Evolutionary conservation across 2,888 invertebrate species (phyloP).

Genomic region (Gymnoscelis rufifasciata): DNA sequence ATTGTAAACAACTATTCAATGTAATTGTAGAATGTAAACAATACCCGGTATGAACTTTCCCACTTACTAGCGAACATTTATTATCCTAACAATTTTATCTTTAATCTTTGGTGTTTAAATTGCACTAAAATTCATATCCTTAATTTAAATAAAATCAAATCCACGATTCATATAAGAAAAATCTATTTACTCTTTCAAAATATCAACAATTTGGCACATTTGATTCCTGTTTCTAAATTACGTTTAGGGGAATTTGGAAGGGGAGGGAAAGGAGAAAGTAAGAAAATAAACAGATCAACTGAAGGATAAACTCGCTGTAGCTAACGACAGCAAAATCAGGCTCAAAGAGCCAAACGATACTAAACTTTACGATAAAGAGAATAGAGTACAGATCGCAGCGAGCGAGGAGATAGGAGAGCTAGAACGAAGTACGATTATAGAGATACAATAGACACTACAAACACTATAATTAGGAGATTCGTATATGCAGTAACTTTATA

Average conservation of each 20-base stretch:
- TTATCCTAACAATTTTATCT: slow-evolving; percentile 35
- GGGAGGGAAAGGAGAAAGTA: slow-evolving; percentile 32
- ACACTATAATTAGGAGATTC: slow-evolving; percentile 48
- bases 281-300: slow-evolving; percentile 26
- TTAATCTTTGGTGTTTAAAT: slow-evolving; percentile 67
- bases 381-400: slow-evolving; percentile 23
- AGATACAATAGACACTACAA: slow-evolving; percentile 53
- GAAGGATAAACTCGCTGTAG: slow-evolving; percentile 23
- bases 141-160: slow-evolving; percentile 38
- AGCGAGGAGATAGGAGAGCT: slow-evolving; percentile 37
- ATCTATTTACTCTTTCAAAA: slow-evolving; percentile 48
- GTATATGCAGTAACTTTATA: slow-evolving; percentile 27
- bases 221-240: slow-evolving; percentile 60
- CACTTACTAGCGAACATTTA: slow-evolving; percentile 30
- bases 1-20: not conserved
- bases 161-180: slow-evolving; percentile 47
- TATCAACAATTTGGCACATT: slow-evolving; percentile 75
- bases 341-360: slow-evolving; percentile 2
- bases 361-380: slow-evolving; percentile 1
- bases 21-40: not conserved
- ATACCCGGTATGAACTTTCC: slow-evolving; percentile 23
- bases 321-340: slow-evolving; percentile 3
- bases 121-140: slow-evolving; percentile 51
- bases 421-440: slow-evolving; percentile 45
- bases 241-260: slow-evolving; percentile 37